Conservation (phyloP, 2,113 vertebrate genomes). For the Atherinomorus stipes region DNA sequence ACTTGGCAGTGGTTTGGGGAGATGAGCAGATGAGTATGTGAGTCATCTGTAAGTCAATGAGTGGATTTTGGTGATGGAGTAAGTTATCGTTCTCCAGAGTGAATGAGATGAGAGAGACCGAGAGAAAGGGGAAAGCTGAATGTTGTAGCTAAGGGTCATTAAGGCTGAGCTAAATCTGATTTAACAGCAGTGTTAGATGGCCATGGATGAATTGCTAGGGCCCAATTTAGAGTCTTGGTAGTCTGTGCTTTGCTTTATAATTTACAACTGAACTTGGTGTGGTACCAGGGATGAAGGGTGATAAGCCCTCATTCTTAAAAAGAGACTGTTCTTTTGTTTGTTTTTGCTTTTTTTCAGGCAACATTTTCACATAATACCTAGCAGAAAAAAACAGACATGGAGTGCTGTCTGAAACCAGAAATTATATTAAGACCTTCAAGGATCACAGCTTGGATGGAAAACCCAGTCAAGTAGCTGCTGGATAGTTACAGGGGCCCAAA, state of each 20-base stretch:
- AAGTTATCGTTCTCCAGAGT: conserved; percentile 33
- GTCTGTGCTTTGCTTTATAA: conserved; percentile 10
- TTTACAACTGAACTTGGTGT: conserved; percentile 11
- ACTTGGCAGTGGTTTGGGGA: background rate
- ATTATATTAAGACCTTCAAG: too few relatives aligned
- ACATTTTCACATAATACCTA: too few relatives aligned
- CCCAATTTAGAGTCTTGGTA: conserved; percentile 26
- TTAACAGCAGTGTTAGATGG: conserved; percentile 42
- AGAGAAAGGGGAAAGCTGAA: conserved; percentile 37
- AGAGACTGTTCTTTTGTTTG: background rate
- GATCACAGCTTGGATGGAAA: too few relatives aligned
- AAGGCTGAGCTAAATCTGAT: conserved; percentile 61
- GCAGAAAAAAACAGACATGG: too few relatives aligned
- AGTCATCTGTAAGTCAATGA: conserved; percentile 31
- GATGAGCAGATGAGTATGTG: conserved; percentile 9
- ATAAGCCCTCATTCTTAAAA: background rate
- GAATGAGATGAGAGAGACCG: conserved; percentile 40
- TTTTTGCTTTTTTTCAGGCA: background rate
- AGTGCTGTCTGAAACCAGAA: too few relatives aligned
- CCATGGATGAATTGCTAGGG: conserved; percentile 31
- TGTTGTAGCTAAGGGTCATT: conserved; percentile 51
- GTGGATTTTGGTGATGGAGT: conserved; percentile 43
- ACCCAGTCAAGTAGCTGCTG: too few relatives aligned
- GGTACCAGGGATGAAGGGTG: conserved; percentile 1
- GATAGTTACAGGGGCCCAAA: too few relatives aligned